These are phyloP conservation scores for Sabatieria punctata DNA, from an alignment of 2,888 invertebrate species.

Conservation along the genomic window DNA sequence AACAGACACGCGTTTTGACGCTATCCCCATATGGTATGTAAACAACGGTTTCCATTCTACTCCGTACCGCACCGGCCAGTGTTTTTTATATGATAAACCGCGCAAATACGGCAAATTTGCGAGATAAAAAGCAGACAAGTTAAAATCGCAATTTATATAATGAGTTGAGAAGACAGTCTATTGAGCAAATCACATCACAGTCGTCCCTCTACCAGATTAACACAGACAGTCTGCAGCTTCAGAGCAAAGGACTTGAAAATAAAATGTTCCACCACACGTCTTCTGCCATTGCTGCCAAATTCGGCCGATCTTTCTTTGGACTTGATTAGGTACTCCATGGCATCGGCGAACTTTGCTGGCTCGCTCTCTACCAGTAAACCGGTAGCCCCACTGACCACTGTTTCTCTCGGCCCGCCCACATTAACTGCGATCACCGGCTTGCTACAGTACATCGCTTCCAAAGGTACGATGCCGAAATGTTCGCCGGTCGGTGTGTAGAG, in stretches of 20 bases:
- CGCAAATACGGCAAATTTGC: too few relatives aligned
- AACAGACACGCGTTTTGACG: too few relatives aligned
- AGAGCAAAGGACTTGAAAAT: slow-evolving; percentile 18
- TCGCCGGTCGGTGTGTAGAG: slow-evolving; percentile 90
- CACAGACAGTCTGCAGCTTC: slow-evolving; percentile 12
- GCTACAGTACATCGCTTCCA: slow-evolving; percentile 87
- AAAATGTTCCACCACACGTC: slow-evolving; percentile 16
- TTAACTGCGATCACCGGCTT: slow-evolving; percentile 87
- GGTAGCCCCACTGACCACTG: slow-evolving; percentile 43
- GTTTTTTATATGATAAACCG: too few relatives aligned
- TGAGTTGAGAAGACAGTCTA: too few relatives aligned
- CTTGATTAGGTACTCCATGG: slow-evolving; percentile 15
- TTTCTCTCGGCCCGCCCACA: slow-evolving; percentile 88
- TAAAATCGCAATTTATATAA: too few relatives aligned
- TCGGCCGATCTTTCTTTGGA: slow-evolving; percentile 4
- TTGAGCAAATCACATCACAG: too few relatives aligned
- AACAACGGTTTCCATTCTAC: too few relatives aligned
- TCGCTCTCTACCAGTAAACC: slow-evolving; percentile 33
- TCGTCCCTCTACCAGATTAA: too few relatives aligned
- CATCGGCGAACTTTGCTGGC: slow-evolving; percentile 15
- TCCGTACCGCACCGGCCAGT: too few relatives aligned
- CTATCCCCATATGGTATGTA: too few relatives aligned
- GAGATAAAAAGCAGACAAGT: too few relatives aligned
- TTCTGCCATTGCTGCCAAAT: slow-evolving; percentile 15
- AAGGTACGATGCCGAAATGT: slow-evolving; percentile 96